A percentile compares a stretch with the other conserved stretches of the same genome.
Conservation (phyloP, 2,888 invertebrate species). For the Limnephilus rhombicus region DNA sequence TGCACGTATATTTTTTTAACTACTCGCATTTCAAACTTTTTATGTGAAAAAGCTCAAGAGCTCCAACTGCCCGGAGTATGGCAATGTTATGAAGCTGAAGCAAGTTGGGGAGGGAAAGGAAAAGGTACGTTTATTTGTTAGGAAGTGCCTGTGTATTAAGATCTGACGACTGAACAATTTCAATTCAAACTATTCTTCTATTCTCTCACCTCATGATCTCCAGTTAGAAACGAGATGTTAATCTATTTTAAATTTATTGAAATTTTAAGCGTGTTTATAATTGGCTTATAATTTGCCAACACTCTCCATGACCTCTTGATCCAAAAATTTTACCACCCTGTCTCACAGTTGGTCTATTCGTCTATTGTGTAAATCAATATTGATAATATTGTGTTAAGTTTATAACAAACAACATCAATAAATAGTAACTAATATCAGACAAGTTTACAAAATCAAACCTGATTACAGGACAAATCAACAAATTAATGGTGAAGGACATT, state of each 20-base stretch:
- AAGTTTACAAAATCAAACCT: not conserved
- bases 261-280: no score
- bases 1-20: no score
- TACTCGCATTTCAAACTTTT: not conserved
- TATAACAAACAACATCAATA: not conserved
- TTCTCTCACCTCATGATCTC: not conserved
- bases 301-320: no score
- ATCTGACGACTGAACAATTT: not conserved
- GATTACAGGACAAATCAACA: not conserved
- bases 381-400: not conserved
- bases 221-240: no score
- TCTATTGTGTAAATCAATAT: no score
- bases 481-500: not conserved
- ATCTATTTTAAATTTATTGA: no score
- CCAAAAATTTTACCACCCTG: no score
- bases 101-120: not conserved
- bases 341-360: no score
- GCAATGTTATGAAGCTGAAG: not conserved
- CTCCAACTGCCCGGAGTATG: not conserved
- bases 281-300: no score
- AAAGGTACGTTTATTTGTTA: not conserved
- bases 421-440: not conserved
- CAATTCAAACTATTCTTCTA: not conserved
- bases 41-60: not conserved
- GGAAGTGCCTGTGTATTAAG: no score